These are phyloP conservation scores for Dicyrtomina minuta DNA, from an alignment of 2,888 invertebrate genomes.

Conservation along the genomic window DNA sequence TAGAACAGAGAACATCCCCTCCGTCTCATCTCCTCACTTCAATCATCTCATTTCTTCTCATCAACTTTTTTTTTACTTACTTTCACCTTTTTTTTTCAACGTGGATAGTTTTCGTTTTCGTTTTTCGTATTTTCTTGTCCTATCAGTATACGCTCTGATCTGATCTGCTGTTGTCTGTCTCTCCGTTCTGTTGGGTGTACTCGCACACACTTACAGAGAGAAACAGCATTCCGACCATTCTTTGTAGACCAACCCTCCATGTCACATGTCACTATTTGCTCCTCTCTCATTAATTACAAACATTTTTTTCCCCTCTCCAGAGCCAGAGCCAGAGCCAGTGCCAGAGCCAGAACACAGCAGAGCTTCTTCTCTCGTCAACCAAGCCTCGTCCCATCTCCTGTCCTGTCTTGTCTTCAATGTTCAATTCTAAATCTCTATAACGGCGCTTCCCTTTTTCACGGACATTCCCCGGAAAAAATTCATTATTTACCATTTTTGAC, in stretches of 20 bases:
- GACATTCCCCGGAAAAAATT: neutral
- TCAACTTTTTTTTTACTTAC: conserved; percentile 6
- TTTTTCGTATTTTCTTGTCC: too few relatives aligned
- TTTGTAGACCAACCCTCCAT: conserved; percentile 25
- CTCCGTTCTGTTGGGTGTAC: too few relatives aligned
- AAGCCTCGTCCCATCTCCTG: neutral
- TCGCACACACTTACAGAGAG: neutral
- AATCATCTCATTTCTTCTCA: conserved; percentile 22
- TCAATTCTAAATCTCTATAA: too few relatives aligned
- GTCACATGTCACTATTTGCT: conserved; percentile 28
- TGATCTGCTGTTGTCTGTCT: too few relatives aligned
- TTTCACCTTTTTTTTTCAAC: conserved; percentile 19
- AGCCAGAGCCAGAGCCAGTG: too few relatives aligned
- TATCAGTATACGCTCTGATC: too few relatives aligned
- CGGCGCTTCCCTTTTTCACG: conserved; percentile 7
- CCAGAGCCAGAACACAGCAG: too few relatives aligned
- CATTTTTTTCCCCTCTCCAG: conserved; percentile 26
- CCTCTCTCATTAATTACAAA: conserved; percentile 29
- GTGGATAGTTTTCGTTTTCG: neutral
- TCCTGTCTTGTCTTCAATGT: conserved; percentile 4
- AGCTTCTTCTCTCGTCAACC: too few relatives aligned
- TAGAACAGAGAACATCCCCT: neutral
- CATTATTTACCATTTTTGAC: conserved; percentile 23
- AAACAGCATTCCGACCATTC: conserved; percentile 29
- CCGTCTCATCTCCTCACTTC: conserved; percentile 11